phyloP scores from a whole-genome alignment of 1,140 invertebrate genomes.

The Charaxes varanes region DNA sequence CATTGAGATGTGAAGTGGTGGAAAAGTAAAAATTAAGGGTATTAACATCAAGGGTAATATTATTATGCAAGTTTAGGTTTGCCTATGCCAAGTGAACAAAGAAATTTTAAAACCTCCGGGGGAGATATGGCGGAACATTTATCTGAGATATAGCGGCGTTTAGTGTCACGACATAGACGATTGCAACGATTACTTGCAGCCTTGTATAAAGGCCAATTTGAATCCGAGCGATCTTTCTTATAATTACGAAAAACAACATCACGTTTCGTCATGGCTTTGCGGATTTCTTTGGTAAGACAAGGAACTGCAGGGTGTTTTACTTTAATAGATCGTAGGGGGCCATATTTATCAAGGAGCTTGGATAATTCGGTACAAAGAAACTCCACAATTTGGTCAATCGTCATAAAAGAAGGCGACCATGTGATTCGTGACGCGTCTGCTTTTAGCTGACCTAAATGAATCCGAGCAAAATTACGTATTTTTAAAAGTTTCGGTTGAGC shows the following conservation, averaged over 20 bases:
- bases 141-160: constrained; percentile 12
- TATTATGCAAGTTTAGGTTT: neutral
- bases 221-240: constrained; percentile 5
- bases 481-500: no score
- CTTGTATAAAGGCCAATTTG: constrained; percentile 8
- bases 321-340: neutral
- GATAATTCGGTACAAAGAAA: neutral
- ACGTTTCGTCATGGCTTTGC: constrained; percentile 4
- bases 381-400: constrained; percentile 5
- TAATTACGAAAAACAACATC: constrained; percentile 12
- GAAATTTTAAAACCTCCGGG: constrained; percentile 10
- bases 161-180: constrained; percentile 11
- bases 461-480: no score
- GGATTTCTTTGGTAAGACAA: constrained; percentile 6
- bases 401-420: no score
- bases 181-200: constrained; percentile 13
- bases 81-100: constrained; percentile 5
- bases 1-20: neutral
- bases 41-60: neutral
- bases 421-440: no score
- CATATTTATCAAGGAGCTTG: constrained; percentile 7
- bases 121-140: constrained; percentile 4
- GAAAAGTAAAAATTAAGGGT: neutral
- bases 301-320: constrained; percentile 1
- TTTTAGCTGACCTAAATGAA: no score